These are phyloP conservation scores for Hippocampus abdominalis DNA, from an alignment of 2,113 vertebrate genomes.

Conservation along the genomic window DNA sequence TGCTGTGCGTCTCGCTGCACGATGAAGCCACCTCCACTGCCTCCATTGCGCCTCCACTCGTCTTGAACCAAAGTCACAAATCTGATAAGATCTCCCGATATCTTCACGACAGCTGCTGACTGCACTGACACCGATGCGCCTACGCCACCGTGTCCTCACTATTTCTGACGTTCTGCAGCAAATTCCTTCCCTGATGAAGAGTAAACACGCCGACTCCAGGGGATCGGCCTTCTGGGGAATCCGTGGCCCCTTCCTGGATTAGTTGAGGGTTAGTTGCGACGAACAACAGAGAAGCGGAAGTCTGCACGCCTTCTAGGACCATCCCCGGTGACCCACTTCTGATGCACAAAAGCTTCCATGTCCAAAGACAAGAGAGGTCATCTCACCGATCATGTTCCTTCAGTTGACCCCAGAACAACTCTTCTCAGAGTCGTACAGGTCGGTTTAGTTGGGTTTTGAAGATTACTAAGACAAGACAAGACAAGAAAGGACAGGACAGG, in stretches of 20 bases:
- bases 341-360: conserved; percentile 38
- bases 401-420: neutral
- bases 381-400: neutral
- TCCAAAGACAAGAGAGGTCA: conserved; percentile 6
- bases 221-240: conserved; percentile 60
- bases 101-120: conserved; percentile 23
- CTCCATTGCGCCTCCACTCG: conserved; percentile 1
- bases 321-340: conserved; percentile 30
- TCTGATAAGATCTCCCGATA: neutral
- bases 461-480: neutral
- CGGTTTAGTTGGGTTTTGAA: neutral
- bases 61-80: neutral
- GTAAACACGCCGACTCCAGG: conserved; percentile 55
- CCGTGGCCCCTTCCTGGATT: conserved; percentile 49
- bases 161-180: conserved; percentile 31
- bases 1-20: conserved; percentile 37
- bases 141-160: conserved; percentile 14
- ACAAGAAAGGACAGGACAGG: too few relatives aligned
- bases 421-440: neutral
- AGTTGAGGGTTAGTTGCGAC: conserved; percentile 15
- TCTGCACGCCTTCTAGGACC: conserved; percentile 26
- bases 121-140: neutral
- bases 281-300: conserved; percentile 20
- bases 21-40: conserved; percentile 39
- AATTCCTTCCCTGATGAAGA: conserved; percentile 44